Conservation (phyloP, 2,888 invertebrate species). For the Pyrochroa serraticornis region DNA sequence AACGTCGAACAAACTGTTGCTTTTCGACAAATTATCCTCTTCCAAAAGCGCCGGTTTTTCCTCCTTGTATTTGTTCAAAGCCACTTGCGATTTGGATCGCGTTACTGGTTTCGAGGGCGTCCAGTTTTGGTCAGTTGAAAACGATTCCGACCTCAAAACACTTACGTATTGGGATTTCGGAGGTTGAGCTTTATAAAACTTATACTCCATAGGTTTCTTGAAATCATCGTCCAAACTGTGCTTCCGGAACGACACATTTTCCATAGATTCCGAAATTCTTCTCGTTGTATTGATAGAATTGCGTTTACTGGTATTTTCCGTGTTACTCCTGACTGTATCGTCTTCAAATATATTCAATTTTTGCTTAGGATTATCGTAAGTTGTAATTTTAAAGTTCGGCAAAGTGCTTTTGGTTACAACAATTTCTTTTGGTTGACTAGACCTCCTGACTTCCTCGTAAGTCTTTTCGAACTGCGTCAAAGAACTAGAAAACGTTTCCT, state of each 20-base stretch:
- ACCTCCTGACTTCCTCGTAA: conserved; percentile 37
- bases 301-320: conserved; percentile 38
- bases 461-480: conserved; percentile 39
- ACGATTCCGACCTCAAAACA: conserved; percentile 51
- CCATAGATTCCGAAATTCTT: conserved; percentile 40
- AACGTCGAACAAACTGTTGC: conserved; percentile 56
- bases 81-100: conserved; percentile 58
- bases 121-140: conserved; percentile 48
- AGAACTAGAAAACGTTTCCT: conserved; percentile 40
- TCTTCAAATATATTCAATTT: conserved; percentile 58
- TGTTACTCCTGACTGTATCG: conserved; percentile 55
- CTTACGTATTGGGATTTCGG: conserved; percentile 5
- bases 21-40: conserved; percentile 45
- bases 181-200: conserved; percentile 44
- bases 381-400: conserved; percentile 58
- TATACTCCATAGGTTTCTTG: conserved; percentile 38
- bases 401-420: conserved; percentile 40
- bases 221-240: conserved; percentile 25
- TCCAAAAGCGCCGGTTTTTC: conserved; percentile 8
- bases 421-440: conserved; percentile 34
- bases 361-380: conserved; percentile 55
- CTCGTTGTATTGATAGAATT: conserved; percentile 31
- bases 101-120: conserved; percentile 53
- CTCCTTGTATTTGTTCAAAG: conserved; percentile 51
- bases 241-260: conserved; percentile 45